Conservation (phyloP, 2,888 invertebrate species). For the Ephialtes manifestator region DNA sequence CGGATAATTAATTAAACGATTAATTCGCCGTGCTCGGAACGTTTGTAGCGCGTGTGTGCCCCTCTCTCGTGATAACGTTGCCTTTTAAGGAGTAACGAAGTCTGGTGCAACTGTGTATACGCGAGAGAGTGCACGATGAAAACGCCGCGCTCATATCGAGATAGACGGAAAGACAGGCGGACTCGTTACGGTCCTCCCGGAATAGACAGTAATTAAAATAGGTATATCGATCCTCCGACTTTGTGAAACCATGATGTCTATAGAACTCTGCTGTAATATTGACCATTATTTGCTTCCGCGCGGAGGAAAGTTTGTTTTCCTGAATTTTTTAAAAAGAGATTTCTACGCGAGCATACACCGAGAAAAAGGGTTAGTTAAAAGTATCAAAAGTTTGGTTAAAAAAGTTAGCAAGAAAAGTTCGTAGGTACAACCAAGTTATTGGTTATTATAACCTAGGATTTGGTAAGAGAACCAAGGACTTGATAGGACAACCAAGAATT, state of each 20-base stretch:
- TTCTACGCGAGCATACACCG: no score
- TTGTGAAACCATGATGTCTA: background rate
- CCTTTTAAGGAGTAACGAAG: constrained; percentile 69
- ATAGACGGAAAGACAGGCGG: constrained; percentile 61
- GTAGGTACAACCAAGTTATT: no score
- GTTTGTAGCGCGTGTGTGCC: constrained; percentile 43
- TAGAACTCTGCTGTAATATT: background rate
- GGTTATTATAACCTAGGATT: no score
- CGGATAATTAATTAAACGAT: constrained; percentile 72
- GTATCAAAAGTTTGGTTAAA: no score
- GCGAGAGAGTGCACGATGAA: constrained; percentile 49
- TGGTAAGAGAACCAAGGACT: no score
- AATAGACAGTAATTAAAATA: constrained; percentile 67
- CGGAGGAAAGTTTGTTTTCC: background rate
- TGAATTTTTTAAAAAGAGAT: no score
- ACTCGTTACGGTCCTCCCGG: constrained; percentile 60
- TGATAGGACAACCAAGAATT: no score
- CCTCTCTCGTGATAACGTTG: constrained; percentile 64
- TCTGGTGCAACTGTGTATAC: constrained; percentile 44
- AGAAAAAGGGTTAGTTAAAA: no score
- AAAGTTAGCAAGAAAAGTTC: no score
- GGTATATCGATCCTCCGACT: constrained; percentile 55
- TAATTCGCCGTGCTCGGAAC: constrained; percentile 63
- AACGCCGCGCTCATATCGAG: constrained; percentile 30
- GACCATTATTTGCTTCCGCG: background rate